Conservation (phyloP, 2,888 invertebrate species). For the Apoda limacodes region DNA sequence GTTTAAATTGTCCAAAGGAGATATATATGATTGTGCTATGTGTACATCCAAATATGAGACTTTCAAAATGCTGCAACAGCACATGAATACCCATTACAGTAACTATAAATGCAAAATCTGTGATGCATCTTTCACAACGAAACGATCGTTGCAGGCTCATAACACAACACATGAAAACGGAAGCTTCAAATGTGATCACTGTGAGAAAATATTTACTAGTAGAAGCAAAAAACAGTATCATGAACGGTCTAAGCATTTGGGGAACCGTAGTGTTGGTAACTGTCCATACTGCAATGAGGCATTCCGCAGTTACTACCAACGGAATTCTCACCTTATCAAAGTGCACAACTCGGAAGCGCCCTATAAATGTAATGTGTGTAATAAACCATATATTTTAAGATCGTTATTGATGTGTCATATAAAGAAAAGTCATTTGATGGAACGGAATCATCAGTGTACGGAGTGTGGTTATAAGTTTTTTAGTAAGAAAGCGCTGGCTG, state of each 20-base stretch:
- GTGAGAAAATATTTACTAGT: constrained; percentile 47
- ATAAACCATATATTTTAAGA: constrained; percentile 40
- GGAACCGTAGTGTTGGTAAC: constrained; percentile 44
- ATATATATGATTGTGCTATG: constrained; percentile 43
- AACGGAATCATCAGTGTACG: constrained; percentile 53
- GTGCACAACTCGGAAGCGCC: constrained; percentile 50
- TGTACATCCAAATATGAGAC: constrained; percentile 49
- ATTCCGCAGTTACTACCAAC: constrained; percentile 50
- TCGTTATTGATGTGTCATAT: constrained; percentile 52
- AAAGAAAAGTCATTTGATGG: constrained; percentile 59
- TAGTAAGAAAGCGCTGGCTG: constrained; percentile 63
- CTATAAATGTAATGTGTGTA: constrained; percentile 55
- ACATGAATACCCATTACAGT: constrained; percentile 52
- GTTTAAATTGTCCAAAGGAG: constrained; percentile 47
- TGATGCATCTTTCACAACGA: constrained; percentile 41
- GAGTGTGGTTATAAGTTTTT: constrained; percentile 64
- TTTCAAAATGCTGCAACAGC: constrained; percentile 54
- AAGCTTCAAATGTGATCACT: constrained; percentile 47
- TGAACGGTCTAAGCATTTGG: constrained; percentile 48
- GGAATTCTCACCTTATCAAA: constrained; percentile 51
- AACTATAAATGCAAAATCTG: constrained; percentile 45
- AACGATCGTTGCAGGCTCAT: constrained; percentile 41
- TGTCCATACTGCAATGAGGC: constrained; percentile 48
- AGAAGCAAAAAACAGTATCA: constrained; percentile 46
- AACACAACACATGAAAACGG: constrained; percentile 41